Base-by-base conservation (phyloP, 2,888 invertebrate genomes). In the Drosophila merina region DNA sequence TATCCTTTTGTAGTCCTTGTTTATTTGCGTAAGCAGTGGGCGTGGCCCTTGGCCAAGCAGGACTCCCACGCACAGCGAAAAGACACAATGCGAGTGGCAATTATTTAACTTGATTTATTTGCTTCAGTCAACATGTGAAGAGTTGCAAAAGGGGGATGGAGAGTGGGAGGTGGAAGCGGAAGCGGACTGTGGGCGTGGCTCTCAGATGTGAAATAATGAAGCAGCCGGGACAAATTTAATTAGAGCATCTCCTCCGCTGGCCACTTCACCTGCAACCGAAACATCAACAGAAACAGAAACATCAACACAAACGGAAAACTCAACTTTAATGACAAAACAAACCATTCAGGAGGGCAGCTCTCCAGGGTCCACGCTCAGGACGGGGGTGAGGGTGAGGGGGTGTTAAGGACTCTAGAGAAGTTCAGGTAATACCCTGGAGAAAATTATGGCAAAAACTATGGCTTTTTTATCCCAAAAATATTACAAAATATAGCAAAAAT, bases 91-190 rank as follows among this genome's bases (percentile, higher is more conserved):
- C 71, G 72, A 82, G 83, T 69, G 83, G 77, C 74, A 85, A 87
- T 87, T 87, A 87, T 82, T 87, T 82, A 82, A 82, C 75, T 87
- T 82, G 83, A 85, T 82, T 87, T 85, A 82, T 82, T 87, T 76
- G 77, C 71, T 69, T 72, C 76, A 76, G 79, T 74, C 82, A 79
- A 79, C 83, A 77, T 40, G 58, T 49, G 55, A 73, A 72, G 56
- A 45, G 51, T 26, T 33, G 56, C 36, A 28, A n/a, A 31, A 25
- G 14, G 14, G 14, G 14, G 14, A 9, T 47, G 36, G 36, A 14
- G 25, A n/a, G n/a, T n/a, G n/a, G 25, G 36, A 20, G 20, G 42
- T 4, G 36, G 12, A 14, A 14, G 12, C 4, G 0, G 48, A 1
- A n/a, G 26, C 28, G 20, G 5, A 20, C 2, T 20, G 31, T 1